A percentile compares a stretch with the other conserved stretches of the same genome.
Conservation (phyloP, 2,797 vertebrate species). For the Rhadinocentrus ornatus region DNA sequence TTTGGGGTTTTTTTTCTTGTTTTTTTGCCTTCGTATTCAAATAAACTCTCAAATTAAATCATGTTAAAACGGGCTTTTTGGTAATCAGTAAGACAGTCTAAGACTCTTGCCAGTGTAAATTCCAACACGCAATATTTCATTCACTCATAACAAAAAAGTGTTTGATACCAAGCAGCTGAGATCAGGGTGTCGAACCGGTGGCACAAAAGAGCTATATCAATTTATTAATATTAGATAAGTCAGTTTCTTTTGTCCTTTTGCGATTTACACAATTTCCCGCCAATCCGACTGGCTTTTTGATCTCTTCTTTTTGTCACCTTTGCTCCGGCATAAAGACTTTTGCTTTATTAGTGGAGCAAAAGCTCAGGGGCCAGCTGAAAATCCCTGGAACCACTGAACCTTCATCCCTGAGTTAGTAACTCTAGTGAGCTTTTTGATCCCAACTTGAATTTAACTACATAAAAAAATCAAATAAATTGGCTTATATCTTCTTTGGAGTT, state of each 20-base stretch:
- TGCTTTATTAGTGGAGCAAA: constrained; percentile 15
- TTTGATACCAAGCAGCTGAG: constrained; percentile 5
- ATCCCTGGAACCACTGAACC: constrained; percentile 48
- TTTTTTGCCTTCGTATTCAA: neutral
- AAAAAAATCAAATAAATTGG: constrained; percentile 61
- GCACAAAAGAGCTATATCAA: neutral
- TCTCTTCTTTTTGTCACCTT: constrained; percentile 27
- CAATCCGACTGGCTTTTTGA: neutral
- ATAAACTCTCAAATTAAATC: no score
- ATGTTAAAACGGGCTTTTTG: neutral
- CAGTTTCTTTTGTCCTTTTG: neutral
- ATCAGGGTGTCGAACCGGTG: neutral
- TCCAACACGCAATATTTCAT: neutral
- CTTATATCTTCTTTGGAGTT: constrained; percentile 57
- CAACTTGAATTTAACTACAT: constrained; percentile 61
- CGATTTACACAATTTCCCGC: constrained; percentile 7
- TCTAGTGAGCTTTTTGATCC: constrained; percentile 61
- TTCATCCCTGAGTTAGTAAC: constrained; percentile 50
- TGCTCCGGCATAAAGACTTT: constrained; percentile 19
- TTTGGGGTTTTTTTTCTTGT: neutral
- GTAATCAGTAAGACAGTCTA: no score
- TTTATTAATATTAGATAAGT: neutral
- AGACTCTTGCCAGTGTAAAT: no score
- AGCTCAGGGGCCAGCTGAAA: constrained; percentile 36
- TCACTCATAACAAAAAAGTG: constrained; percentile 1